Percentiles rank a stretch among this genome's conserved stretches.
These are phyloP conservation scores for Ariolimax columbianus DNA, from an alignment of 2,888 invertebrate species.

Conservation along the genomic window DNA sequence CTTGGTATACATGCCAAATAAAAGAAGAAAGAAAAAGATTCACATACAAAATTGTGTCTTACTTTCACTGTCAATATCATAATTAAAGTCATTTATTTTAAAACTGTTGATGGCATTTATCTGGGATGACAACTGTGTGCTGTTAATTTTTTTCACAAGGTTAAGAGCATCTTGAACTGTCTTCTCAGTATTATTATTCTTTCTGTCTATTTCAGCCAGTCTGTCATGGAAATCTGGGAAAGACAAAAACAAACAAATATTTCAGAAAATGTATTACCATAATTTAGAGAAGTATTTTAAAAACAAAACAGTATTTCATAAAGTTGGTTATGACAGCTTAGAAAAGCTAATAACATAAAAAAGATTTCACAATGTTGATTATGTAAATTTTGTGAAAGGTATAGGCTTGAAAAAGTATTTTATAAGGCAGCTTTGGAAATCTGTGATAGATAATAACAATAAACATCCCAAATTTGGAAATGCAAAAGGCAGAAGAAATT, in stretches of 20 bases:
- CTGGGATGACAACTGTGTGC: not conserved
- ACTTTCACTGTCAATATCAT: slow-evolving; percentile 52
- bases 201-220: slow-evolving; percentile 9
- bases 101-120: slow-evolving; percentile 54
- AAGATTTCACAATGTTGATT: not conserved
- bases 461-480: too few relatives aligned
- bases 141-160: slow-evolving; percentile 50
- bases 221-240: slow-evolving; percentile 26
- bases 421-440: not conserved
- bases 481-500: too few relatives aligned
- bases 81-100: slow-evolving; percentile 51
- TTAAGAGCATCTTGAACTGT: slow-evolving; percentile 55
- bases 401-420: not conserved
- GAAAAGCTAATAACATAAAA: not conserved
- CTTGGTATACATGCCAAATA: too few relatives aligned
- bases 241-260: not conserved
- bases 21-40: not conserved
- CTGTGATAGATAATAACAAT: not conserved
- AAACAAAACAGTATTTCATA: not conserved
- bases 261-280: too few relatives aligned
- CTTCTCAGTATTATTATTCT: slow-evolving; percentile 51
- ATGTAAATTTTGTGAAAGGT: not conserved
- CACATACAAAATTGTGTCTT: not conserved
- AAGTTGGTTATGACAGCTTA: not conserved
- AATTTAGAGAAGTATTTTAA: too few relatives aligned